Evolutionary conservation across 2,113 vertebrate species (phyloP).

Genomic region (Kobus ellipsiprymnus): DNA sequence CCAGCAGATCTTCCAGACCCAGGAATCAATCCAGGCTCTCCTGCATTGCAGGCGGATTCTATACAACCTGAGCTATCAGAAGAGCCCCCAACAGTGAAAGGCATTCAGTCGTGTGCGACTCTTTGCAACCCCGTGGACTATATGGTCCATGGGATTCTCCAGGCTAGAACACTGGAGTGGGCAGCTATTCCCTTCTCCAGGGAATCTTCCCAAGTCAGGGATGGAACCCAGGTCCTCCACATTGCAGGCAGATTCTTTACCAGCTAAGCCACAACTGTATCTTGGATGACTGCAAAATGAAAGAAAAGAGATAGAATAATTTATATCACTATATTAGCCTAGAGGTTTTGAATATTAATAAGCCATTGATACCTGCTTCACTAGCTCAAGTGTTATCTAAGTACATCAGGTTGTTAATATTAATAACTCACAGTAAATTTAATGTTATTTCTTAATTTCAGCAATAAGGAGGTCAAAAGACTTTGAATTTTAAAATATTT

Average conservation of each 20-base stretch:
- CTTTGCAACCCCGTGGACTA: background rate
- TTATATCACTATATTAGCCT: conserved; percentile 30
- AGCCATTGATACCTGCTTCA: background rate
- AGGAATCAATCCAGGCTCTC: background rate
- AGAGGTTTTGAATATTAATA: conserved; percentile 25
- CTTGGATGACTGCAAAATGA: background rate
- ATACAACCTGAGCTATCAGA: background rate
- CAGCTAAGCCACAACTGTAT: background rate
- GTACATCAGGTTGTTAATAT: conserved; percentile 28
- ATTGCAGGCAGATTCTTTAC: background rate
- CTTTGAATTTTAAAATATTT: conserved; percentile 18
- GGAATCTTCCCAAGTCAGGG: background rate
- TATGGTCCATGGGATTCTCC: background rate
- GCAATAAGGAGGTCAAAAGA: background rate
- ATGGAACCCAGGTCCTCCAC: background rate
- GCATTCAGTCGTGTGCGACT: background rate
- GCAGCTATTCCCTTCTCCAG: background rate
- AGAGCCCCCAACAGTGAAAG: background rate
- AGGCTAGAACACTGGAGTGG: background rate
- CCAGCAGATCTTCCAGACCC: background rate
- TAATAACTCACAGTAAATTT: conserved; percentile 16
- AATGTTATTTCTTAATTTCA: conserved; percentile 20
- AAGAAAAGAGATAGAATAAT: conserved; percentile 27
- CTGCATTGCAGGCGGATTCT: background rate
- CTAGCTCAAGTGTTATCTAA: background rate